Conservation (phyloP, 2,113 vertebrate species). For the Stegostoma tigrinum region DNA sequence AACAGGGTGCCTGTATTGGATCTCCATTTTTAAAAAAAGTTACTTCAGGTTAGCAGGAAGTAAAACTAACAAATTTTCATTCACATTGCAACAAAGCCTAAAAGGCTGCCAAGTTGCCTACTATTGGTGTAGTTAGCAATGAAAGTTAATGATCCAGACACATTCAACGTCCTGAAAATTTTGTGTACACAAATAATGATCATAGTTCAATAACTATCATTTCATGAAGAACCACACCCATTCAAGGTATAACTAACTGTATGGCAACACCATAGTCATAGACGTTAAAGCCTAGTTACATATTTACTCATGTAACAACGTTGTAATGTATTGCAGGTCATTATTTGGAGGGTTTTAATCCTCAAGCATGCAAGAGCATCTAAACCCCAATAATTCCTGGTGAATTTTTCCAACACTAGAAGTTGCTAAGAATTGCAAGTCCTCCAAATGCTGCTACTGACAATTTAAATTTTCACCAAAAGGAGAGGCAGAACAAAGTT, state of each 20-base stretch:
- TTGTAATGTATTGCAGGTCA: neutral
- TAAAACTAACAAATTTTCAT: neutral
- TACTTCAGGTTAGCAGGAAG: neutral
- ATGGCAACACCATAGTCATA: neutral
- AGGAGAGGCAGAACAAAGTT: neutral
- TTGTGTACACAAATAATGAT: neutral
- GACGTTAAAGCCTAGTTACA: neutral
- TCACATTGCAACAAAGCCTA: neutral
- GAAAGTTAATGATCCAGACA: neutral
- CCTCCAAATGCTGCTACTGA: neutral
- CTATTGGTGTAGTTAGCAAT: neutral
- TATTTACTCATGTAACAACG: neutral
- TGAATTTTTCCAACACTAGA: neutral
- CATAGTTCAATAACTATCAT: neutral
- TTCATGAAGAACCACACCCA: neutral
- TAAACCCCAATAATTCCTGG: neutral
- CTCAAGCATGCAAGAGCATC: neutral
- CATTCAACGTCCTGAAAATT: neutral
- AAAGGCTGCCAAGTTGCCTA: neutral
- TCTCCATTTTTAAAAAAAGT: neutral
- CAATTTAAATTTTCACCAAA: neutral
- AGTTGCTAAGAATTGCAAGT: neutral
- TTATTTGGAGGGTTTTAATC: neutral
- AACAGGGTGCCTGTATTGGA: neutral
- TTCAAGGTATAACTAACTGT: neutral